These are phyloP conservation scores for Phataginus tricuspis DNA, from an alignment of 2,797 vertebrate genomes.

Conservation along the genomic window DNA sequence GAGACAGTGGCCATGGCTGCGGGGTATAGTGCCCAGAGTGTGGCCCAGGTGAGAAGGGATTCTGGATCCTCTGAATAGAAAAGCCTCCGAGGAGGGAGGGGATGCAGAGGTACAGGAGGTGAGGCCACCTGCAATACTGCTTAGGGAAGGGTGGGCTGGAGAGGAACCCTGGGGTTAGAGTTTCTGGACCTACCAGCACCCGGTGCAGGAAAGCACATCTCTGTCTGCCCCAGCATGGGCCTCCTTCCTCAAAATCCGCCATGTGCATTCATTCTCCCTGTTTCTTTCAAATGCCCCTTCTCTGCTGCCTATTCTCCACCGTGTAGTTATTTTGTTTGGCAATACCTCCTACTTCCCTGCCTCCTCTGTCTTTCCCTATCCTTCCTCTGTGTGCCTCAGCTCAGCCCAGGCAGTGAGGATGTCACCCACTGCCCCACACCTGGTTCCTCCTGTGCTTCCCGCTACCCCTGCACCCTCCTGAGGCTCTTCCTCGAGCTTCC, in stretches of 20 bases:
- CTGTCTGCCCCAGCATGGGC: neutral
- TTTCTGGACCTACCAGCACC: too few relatives aligned
- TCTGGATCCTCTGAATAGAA: neutral
- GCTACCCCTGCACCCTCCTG: neutral
- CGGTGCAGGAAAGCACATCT: neutral
- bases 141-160: neutral
- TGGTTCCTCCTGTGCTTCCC: neutral
- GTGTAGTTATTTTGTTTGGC: rapidly evolving
- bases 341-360: neutral
- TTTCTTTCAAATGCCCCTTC: neutral
- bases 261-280: rapidly evolving
- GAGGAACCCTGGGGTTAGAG: neutral
- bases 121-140: neutral
- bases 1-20: neutral
- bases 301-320: neutral
- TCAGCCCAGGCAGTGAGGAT: neutral
- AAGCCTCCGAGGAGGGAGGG: neutral
- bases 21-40: neutral
- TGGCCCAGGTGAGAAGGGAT: neutral
- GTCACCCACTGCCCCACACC: neutral
- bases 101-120: neutral
- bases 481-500: neutral
- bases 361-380: neutral
- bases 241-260: neutral
- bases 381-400: neutral